Conservation (phyloP, 2,888 invertebrate genomes). For the Deladenus siricidicola region DNA sequence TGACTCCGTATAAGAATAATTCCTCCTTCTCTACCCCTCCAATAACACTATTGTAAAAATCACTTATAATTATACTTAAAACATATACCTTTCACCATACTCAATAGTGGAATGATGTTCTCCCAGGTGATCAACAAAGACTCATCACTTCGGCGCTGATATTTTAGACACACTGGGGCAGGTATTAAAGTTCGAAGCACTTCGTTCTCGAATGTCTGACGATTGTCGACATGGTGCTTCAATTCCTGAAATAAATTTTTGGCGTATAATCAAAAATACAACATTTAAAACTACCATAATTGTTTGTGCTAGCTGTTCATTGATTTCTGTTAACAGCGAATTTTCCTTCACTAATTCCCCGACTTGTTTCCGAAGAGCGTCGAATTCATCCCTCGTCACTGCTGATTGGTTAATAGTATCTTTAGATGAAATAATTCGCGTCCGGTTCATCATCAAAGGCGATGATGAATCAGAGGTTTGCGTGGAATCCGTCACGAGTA, state of each 20-base stretch:
- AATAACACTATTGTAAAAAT: no score
- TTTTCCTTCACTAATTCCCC: slow-evolving; percentile 14
- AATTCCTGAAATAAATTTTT: not conserved
- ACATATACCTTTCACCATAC: slow-evolving; percentile 1
- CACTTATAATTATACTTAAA: not conserved
- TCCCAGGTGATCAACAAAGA: not conserved
- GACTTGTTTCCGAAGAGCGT: slow-evolving; percentile 4
- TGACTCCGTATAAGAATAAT: no score
- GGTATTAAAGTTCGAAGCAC: not conserved
- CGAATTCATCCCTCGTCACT: not conserved
- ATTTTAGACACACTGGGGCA: not conserved
- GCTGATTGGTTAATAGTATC: not conserved
- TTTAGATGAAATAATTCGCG: not conserved
- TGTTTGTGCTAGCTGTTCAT: slow-evolving; percentile 19
- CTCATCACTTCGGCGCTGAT: not conserved
- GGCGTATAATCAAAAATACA: no score
- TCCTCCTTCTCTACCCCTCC: no score
- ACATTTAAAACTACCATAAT: no score
- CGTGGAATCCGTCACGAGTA: no score
- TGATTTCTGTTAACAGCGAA: slow-evolving; percentile 8
- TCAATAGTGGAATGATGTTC: slow-evolving; percentile 3
- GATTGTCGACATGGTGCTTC: not conserved
- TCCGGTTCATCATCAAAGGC: no score
- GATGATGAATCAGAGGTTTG: no score
- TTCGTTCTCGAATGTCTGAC: not conserved